Percentiles rank a stretch among this genome's conserved stretches.
Evolutionary conservation across 2,888 invertebrate genomes (phyloP).

Genomic region (Schizotus pectinicornis): DNA sequence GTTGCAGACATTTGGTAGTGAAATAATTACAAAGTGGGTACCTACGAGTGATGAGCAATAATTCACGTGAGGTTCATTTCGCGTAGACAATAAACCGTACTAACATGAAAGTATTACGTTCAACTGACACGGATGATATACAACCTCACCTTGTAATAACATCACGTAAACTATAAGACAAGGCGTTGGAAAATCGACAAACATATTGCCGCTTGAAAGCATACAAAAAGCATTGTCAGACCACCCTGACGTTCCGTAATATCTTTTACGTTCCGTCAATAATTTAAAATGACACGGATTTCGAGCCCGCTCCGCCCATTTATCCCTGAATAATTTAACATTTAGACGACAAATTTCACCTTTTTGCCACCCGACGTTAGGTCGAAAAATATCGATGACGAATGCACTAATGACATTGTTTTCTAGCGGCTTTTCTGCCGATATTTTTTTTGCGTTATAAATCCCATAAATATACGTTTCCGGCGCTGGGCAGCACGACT

Average conservation of each 20-base stretch:
- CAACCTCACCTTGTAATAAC: constrained; percentile 52
- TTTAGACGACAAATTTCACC: constrained; percentile 21
- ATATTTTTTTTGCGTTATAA: constrained; percentile 12
- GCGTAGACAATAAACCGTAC: constrained; percentile 45
- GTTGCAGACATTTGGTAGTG: background rate
- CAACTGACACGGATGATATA: constrained; percentile 52
- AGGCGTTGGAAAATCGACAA: constrained; percentile 48
- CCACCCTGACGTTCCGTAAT: constrained; percentile 29
- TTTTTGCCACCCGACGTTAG: background rate
- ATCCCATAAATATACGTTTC: constrained; percentile 6
- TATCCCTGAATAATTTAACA: constrained; percentile 27
- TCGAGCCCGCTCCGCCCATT: constrained; percentile 17
- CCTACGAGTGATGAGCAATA: constrained; percentile 31
- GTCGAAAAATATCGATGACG: constrained; percentile 4
- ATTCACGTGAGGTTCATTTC: constrained; percentile 40
- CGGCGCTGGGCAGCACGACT: constrained; percentile 33
- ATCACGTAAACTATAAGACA: constrained; percentile 54
- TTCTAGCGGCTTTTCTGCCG: constrained; percentile 15
- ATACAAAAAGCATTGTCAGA: constrained; percentile 40
- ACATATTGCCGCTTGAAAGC: constrained; percentile 44
- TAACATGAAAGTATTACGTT: constrained; percentile 48
- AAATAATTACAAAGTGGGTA: constrained; percentile 12
- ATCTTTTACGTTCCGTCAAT: constrained; percentile 32
- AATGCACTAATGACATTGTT: constrained; percentile 24
- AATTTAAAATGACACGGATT: constrained; percentile 32